phyloP scores from a whole-genome alignment of 2,113 vertebrate genomes.

The Donacobius atricapilla region DNA sequence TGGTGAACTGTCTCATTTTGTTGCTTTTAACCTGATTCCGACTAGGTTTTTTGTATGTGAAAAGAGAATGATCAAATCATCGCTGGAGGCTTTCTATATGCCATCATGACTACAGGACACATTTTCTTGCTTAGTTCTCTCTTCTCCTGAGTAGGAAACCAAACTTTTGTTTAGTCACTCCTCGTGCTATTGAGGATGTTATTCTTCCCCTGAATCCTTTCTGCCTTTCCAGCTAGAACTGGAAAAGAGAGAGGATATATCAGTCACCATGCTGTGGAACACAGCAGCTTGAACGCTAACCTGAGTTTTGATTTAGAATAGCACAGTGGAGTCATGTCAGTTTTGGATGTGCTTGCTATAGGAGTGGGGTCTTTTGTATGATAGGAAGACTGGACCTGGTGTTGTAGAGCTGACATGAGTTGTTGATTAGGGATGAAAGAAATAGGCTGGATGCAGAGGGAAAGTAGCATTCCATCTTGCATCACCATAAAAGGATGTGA shows the following conservation, averaged over 20 bases:
- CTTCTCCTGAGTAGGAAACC: neutral
- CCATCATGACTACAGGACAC: neutral
- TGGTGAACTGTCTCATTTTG: neutral
- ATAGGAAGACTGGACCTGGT: neutral
- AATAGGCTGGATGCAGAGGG: neutral
- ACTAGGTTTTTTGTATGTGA: neutral
- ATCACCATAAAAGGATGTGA: fast-evolving
- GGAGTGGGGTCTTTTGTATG: neutral
- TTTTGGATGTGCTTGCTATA: neutral
- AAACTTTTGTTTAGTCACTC: neutral
- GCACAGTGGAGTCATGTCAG: neutral
- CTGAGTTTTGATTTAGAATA: neutral
- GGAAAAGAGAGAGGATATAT: neutral
- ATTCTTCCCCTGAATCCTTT: neutral
- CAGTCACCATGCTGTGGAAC: neutral
- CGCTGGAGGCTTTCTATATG: neutral
- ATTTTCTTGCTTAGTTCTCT: neutral
- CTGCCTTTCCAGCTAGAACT: neutral
- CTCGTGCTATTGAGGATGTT: neutral
- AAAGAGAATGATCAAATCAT: neutral
- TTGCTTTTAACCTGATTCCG: neutral
- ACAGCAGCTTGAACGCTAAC: neutral
- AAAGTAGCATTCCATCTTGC: neutral
- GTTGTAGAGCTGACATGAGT: neutral
- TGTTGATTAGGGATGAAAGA: neutral